phyloP scores from a whole-genome alignment of 2,888 invertebrate genomes.

The Sphaerophoria rueppellii region DNA sequence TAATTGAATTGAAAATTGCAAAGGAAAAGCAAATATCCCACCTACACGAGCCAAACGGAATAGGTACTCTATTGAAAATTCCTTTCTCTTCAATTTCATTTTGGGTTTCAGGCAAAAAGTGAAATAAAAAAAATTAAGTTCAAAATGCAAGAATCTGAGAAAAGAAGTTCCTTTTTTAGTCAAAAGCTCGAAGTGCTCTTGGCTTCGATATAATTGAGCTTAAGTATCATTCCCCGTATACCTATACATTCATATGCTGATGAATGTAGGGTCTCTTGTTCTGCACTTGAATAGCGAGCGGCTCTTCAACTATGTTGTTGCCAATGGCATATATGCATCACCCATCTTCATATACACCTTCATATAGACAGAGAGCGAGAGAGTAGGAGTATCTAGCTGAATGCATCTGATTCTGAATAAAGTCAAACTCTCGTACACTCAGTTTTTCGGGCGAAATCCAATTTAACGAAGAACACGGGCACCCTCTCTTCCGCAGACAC shows the following conservation, averaged over 20 bases:
- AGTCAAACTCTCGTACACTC: slow-evolving; percentile 57
- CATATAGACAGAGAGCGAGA: too few relatives aligned
- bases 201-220: slow-evolving; percentile 63
- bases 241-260: not conserved
- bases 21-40: slow-evolving; percentile 25
- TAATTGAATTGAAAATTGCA: slow-evolving; percentile 17
- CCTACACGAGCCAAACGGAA: not conserved
- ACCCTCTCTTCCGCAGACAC: not conserved
- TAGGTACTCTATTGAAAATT: slow-evolving; percentile 1
- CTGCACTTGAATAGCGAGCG: slow-evolving; percentile 48
- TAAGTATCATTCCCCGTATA: slow-evolving; percentile 40
- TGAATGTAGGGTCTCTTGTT: not conserved
- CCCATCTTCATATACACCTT: not conserved
- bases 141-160: slow-evolving; percentile 29
- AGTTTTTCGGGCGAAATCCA: slow-evolving; percentile 51
- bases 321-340: slow-evolving; percentile 34
- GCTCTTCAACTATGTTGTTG: slow-evolving; percentile 34
- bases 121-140: slow-evolving; percentile 12
- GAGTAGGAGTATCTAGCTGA: not conserved
- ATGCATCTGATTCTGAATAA: not conserved
- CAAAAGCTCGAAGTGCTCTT: slow-evolving; percentile 50
- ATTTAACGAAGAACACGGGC: slow-evolving; percentile 34
- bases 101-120: slow-evolving; percentile 8
- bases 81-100: slow-evolving; percentile 9
- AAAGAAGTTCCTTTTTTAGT: slow-evolving; percentile 11